Evolutionary conservation across 2,113 vertebrate genomes (phyloP).

Genomic region (Alces alces): DNA sequence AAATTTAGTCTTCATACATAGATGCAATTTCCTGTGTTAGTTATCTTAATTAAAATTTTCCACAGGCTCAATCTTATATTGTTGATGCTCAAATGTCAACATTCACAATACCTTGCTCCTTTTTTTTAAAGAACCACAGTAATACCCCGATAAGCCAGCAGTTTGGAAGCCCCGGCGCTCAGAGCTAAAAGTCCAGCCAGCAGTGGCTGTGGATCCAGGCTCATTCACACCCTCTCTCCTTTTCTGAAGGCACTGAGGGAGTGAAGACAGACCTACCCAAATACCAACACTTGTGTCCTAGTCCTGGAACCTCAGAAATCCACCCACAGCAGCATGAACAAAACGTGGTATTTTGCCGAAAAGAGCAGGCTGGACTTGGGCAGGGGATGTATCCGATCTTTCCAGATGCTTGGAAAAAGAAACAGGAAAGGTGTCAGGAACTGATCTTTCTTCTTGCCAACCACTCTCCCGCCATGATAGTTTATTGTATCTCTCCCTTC

Average conservation of each 20-base stretch:
- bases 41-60: conserved; percentile 41
- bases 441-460: background rate
- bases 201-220: background rate
- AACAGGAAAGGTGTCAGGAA: background rate
- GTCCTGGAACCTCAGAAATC: background rate
- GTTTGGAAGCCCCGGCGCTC: background rate
- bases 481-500: background rate
- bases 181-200: background rate
- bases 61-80: conserved; percentile 37
- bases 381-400: background rate
- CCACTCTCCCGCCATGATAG: rapidly evolving
- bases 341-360: background rate
- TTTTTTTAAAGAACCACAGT: conserved; percentile 13
- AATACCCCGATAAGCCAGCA: background rate
- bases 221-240: background rate
- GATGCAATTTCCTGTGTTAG: conserved; percentile 35
- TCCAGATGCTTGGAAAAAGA: background rate
- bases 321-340: background rate
- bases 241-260: background rate
- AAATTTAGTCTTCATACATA: conserved; percentile 54
- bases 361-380: background rate
- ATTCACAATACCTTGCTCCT: background rate
- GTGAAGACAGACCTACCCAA: background rate
- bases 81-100: conserved; percentile 32
- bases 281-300: background rate